Evolutionary conservation across 1,140 invertebrate genomes (phyloP).

Genomic region (Periplaneta americana): DNA sequence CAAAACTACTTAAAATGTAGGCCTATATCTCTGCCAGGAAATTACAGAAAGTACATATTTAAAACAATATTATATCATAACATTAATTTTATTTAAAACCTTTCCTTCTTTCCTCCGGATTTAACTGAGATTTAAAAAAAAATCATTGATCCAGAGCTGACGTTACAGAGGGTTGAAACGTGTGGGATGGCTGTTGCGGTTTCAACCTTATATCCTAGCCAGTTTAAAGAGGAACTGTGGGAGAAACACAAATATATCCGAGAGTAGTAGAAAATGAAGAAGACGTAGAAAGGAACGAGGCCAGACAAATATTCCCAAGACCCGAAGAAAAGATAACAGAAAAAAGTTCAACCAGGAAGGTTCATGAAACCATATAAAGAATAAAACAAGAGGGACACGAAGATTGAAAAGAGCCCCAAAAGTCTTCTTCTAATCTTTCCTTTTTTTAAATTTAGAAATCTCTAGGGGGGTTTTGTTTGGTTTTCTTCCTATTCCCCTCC

Average conservation of each 20-base stretch:
- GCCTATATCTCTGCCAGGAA: no score
- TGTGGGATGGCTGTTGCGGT: neutral
- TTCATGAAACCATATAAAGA: neutral
- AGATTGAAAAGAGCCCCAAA: neutral
- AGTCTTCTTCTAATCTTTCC: neutral
- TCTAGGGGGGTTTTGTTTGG: constrained; percentile 3
- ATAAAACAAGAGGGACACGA: neutral
- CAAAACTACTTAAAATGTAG: no score
- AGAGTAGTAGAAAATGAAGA: neutral
- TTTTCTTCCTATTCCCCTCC: neutral
- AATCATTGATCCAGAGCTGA: neutral
- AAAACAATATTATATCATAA: neutral
- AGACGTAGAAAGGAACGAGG: neutral
- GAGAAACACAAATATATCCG: neutral
- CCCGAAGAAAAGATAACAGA: neutral
- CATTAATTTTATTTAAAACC: neutral
- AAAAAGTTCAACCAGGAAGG: neutral
- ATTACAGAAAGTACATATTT: no score
- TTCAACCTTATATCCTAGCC: neutral
- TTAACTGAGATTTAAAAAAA: neutral
- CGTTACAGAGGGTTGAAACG: neutral
- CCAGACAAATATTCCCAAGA: neutral
- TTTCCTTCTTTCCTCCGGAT: neutral
- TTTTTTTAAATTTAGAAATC: constrained; percentile 1
- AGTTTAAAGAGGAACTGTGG: neutral